phyloP scores from a whole-genome alignment of 2,888 invertebrate species.

The Ophioninae sp. region DNA sequence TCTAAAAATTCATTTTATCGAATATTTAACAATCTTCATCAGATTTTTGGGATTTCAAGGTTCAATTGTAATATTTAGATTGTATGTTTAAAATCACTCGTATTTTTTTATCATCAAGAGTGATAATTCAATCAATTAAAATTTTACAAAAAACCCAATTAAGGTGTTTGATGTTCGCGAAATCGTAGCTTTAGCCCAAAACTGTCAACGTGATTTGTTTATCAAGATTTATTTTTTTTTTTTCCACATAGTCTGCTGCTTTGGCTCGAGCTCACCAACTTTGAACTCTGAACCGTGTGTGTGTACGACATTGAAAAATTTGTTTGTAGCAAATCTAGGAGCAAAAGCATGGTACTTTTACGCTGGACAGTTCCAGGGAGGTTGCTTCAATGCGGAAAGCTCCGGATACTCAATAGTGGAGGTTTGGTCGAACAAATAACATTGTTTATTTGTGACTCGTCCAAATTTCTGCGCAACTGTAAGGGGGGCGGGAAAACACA shows the following conservation, averaged over 20 bases:
- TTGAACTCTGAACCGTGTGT: not conserved
- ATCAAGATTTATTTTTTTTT: slow-evolving; percentile 6
- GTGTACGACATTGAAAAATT: slow-evolving; percentile 13
- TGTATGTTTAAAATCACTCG: no score
- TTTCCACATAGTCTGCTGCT: not conserved
- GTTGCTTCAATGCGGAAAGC: slow-evolving; percentile 47
- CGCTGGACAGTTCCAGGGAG: slow-evolving; percentile 34
- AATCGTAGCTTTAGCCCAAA: slow-evolving; percentile 53
- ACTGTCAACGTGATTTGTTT: slow-evolving; percentile 37
- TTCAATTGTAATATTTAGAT: no score
- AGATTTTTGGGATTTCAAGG: no score
- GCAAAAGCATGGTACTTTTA: slow-evolving; percentile 39
- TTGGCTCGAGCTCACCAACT: not conserved
- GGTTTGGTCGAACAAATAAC: slow-evolving; percentile 74
- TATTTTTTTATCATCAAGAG: no score
- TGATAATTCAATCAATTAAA: no score
- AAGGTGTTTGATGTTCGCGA: slow-evolving; percentile 73
- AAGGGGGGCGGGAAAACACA: not conserved
- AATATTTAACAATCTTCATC: no score
- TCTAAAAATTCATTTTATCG: slow-evolving; percentile 68
- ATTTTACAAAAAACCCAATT: no score
- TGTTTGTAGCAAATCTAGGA: slow-evolving; percentile 23
- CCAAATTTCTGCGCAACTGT: slow-evolving; percentile 58
- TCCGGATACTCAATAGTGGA: slow-evolving; percentile 64
- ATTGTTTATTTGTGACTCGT: slow-evolving; percentile 77